These are phyloP conservation scores for Drosophila kuntzei DNA, from an alignment of 2,888 invertebrate genomes.

Conservation along the genomic window DNA sequence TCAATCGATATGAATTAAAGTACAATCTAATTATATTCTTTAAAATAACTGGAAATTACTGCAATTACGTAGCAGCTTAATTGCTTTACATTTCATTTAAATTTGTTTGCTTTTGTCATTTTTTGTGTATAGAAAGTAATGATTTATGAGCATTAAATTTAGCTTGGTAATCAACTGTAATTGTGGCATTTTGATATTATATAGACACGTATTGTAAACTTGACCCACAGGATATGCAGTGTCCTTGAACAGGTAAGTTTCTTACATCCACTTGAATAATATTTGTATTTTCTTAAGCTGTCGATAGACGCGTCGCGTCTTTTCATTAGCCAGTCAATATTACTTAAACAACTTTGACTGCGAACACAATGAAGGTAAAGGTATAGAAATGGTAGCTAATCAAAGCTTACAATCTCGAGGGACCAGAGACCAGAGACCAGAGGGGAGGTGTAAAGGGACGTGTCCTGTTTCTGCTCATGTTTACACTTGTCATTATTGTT, in stretches of 20 bases:
- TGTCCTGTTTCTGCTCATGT: conserved; percentile 51
- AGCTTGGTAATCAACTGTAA: conserved; percentile 30
- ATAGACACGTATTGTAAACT: conserved; percentile 35
- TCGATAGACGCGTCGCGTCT: conserved; percentile 19
- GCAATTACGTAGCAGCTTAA: neutral
- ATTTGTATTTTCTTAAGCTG: conserved; percentile 68
- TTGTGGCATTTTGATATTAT: conserved; percentile 19
- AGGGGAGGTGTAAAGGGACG: neutral
- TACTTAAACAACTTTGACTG: neutral
- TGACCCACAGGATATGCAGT: conserved; percentile 48
- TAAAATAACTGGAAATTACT: neutral
- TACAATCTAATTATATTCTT: no score
- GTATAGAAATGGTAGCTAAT: conserved; percentile 44
- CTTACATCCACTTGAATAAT: conserved; percentile 48
- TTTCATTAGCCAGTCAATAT: conserved; percentile 55
- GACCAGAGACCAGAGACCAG: neutral
- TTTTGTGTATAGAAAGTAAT: neutral
- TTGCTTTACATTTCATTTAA: neutral
- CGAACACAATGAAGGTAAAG: conserved; percentile 24
- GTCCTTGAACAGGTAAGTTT: conserved; percentile 54
- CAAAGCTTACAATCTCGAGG: conserved; percentile 62
- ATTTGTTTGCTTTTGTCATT: conserved; percentile 9
- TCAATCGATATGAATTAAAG: no score
- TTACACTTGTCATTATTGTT: conserved; percentile 79
- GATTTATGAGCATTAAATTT: neutral